Base-by-base conservation (phyloP, 2,113 vertebrate genomes). In the Capricornis sumatraensis region DNA sequence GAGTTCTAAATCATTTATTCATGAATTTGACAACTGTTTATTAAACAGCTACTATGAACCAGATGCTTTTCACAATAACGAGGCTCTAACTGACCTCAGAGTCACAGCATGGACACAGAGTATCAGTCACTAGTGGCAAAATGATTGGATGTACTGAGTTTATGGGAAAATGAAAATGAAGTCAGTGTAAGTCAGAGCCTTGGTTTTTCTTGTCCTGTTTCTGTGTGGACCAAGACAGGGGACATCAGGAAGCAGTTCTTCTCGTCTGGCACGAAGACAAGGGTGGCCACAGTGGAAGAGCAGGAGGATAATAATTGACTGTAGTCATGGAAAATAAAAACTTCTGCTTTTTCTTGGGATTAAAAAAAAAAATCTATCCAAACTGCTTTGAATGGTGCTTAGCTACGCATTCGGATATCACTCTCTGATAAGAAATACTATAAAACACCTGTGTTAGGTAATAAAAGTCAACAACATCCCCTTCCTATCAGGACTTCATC, bases 391-490 rank as follows among this genome's bases (percentile, higher is more conserved):
- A 97, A 94, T 89, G 55, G 40, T 89, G 83, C 15, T 84, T 89
- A 95, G 89, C 47, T 93, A 89, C 0, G 0, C n/a, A 55, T 76
- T 95, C 3, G 2, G 86, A 81, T 96, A 97, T 95, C 97, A 97
- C 57, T 91, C 83, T 79, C 14, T 84, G 97, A 98, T 98, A 98
- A 95, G 88, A 94, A 79, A 89, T 45, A 71, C 87, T 76, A 96
- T 95, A 95, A 98, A 97, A 97, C 97, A 98, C 97, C 97, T 97
- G 97, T 84, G 89, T 55, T 53, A 33, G 84, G 91, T 90, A 97
- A 97, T 97, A 98, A 97, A 98, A 14, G 5, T 53, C 83, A 96
- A 97, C 97, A 97, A 84, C 43, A 58, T 81, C 23, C 81, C 74
- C 84, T 93, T 96, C 81, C 84, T 95, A 97, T 91, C 91, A 93